These are phyloP conservation scores for Nomada flava DNA, from an alignment of 2,888 invertebrate species.

Conservation along the genomic window DNA sequence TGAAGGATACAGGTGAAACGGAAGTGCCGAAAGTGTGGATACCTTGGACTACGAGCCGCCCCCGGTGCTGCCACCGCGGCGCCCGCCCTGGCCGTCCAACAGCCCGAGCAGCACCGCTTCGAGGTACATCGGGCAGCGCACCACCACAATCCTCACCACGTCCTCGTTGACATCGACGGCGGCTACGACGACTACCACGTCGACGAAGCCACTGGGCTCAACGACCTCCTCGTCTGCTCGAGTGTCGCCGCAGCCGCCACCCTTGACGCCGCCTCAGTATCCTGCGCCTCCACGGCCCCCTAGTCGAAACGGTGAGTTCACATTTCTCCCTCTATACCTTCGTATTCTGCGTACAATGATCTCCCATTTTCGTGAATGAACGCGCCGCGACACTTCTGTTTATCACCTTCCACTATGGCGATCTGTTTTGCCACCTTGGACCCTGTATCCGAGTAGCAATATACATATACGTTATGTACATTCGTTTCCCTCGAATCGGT, in stretches of 20 bases:
- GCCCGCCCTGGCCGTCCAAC: conserved; percentile 82
- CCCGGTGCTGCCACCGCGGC: conserved; percentile 85
- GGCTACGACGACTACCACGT: conserved; percentile 66
- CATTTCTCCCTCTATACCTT: conserved; percentile 4
- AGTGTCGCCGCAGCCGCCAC: conserved; percentile 74
- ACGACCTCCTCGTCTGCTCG: conserved; percentile 69
- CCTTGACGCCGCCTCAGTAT: conserved; percentile 82
- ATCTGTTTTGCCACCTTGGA: too few relatives aligned
- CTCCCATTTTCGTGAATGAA: not conserved
- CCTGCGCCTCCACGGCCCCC: conserved; percentile 84
- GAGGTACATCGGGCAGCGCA: conserved; percentile 54
- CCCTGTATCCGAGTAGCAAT: too few relatives aligned
- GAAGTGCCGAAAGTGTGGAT: conserved; percentile 84
- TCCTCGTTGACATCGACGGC: conserved; percentile 59
- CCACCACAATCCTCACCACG: conserved; percentile 54
- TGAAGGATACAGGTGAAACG: conserved; percentile 77
- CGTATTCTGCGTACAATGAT: too few relatives aligned
- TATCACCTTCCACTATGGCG: too few relatives aligned
- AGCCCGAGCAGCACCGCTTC: conserved; percentile 60
- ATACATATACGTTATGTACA: too few relatives aligned
- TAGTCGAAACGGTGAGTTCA: conserved; percentile 83
- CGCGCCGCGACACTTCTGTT: too few relatives aligned
- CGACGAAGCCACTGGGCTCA: conserved; percentile 69
- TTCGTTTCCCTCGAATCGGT: too few relatives aligned
- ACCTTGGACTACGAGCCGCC: conserved; percentile 85